Percentiles rank a stretch among this genome's conserved stretches.
Conservation (phyloP, 2,113 vertebrate genomes). For the Upupa epops region DNA sequence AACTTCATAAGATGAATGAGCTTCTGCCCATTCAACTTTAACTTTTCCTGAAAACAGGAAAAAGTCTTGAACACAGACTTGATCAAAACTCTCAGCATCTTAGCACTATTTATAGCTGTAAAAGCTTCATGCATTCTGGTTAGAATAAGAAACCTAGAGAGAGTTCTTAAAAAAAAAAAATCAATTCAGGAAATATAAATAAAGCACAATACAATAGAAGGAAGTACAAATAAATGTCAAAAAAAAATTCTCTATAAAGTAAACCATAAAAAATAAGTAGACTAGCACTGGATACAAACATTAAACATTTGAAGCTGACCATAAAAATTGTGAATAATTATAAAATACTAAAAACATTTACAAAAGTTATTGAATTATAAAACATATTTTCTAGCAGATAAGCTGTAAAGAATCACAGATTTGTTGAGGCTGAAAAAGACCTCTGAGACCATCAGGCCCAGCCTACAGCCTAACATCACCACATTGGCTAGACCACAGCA, state of each 20-base stretch:
- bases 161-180: not conserved
- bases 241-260: not conserved
- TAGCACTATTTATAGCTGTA: not conserved
- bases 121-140: not conserved
- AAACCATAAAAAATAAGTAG: not conserved
- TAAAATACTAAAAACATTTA: not conserved
- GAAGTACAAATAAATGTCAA: not conserved
- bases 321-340: not conserved
- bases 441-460: too few species aligned
- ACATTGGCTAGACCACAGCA: too few species aligned
- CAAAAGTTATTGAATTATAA: not conserved
- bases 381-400: not conserved
- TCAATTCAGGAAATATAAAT: not conserved
- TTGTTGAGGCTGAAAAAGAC: too few species aligned
- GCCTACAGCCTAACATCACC: too few species aligned
- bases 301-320: not conserved
- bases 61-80: not conserved
- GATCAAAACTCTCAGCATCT: not conserved
- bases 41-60: too few species aligned
- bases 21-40: not conserved
- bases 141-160: not conserved
- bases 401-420: not conserved
- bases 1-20: not conserved
- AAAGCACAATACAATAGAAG: not conserved
- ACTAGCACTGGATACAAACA: not conserved